phyloP scores from a whole-genome alignment of 2,797 vertebrate species.

The Xenopus petersii region DNA sequence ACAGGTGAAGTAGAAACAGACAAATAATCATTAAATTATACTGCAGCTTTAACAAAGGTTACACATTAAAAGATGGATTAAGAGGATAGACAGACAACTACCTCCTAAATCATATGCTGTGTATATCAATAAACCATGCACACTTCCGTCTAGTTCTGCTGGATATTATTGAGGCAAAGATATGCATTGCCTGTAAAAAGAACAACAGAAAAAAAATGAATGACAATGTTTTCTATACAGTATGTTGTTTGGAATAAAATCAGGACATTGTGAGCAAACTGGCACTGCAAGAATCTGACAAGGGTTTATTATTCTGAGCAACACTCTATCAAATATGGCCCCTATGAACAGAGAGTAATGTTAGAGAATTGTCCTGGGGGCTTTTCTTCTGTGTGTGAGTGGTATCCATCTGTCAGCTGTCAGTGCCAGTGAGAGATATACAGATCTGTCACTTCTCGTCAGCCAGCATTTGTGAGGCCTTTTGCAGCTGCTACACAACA shows the following conservation, averaged over 20 bases:
- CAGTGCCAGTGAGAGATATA: slow-evolving; percentile 93
- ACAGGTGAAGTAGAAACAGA: too few relatives aligned
- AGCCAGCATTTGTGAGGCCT: slow-evolving; percentile 87
- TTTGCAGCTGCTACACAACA: slow-evolving; percentile 88
- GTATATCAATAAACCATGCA: too few relatives aligned
- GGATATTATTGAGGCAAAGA: background rate
- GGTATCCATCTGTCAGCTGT: slow-evolving; percentile 99
- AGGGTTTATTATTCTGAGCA: slow-evolving; percentile 92
- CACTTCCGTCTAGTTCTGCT: too few relatives aligned
- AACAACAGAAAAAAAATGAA: slow-evolving; percentile 31
- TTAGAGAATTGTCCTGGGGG: slow-evolving; percentile 87
- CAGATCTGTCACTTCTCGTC: slow-evolving; percentile 98
- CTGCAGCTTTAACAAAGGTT: too few relatives aligned
- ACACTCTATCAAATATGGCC: slow-evolving; percentile 90
- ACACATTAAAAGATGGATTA: too few relatives aligned
- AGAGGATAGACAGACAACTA: too few relatives aligned
- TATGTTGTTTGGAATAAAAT: slow-evolving; percentile 54
- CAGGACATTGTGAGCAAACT: slow-evolving; percentile 63
- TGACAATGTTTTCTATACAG: slow-evolving; percentile 45
- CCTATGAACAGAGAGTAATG: slow-evolving; percentile 87
- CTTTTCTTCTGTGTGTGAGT: slow-evolving; percentile 90
- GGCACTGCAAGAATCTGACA: slow-evolving; percentile 72
- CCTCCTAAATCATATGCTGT: too few relatives aligned
- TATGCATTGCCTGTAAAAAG: background rate
- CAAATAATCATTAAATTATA: too few relatives aligned